Conservation (phyloP, 2,113 vertebrate species). For the Oreochromis aureus region DNA sequence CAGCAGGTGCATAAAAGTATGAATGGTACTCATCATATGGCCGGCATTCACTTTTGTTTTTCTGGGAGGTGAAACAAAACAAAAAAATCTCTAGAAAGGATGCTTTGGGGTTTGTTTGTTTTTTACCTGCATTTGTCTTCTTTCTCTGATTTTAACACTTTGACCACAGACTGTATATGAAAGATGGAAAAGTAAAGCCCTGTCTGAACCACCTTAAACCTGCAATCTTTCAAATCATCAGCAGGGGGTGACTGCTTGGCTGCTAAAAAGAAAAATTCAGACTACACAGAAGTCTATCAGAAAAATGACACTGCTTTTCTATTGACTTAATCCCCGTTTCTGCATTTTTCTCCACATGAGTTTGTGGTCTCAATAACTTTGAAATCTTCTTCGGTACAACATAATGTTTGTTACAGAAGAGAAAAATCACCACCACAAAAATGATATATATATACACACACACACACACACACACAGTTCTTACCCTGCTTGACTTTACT, state of each 20-base stretch:
- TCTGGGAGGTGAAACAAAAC: not conserved
- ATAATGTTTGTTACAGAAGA: not conserved
- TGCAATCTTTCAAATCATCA: not conserved
- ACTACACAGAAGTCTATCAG: not conserved
- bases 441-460: no score
- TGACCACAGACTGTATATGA: not conserved
- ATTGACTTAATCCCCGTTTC: not conserved
- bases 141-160: not conserved
- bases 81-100: not conserved
- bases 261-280: not conserved
- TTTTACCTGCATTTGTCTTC: not conserved
- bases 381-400: not conserved
- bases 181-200: not conserved
- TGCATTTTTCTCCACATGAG: not conserved
- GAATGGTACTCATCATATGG: not conserved
- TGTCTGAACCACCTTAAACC: not conserved
- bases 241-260: not conserved
- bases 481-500: not conserved
- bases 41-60: not conserved
- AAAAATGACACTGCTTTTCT: not conserved
- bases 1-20: not conserved
- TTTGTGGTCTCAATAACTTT: not conserved
- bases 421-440: not conserved
- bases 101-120: not conserved
- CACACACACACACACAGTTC: no score